A percentile compares a stretch with the other conserved stretches of the same genome.
phyloP scores from a whole-genome alignment of 2,797 vertebrate genomes.

The Macroramphosus scolopax region DNA sequence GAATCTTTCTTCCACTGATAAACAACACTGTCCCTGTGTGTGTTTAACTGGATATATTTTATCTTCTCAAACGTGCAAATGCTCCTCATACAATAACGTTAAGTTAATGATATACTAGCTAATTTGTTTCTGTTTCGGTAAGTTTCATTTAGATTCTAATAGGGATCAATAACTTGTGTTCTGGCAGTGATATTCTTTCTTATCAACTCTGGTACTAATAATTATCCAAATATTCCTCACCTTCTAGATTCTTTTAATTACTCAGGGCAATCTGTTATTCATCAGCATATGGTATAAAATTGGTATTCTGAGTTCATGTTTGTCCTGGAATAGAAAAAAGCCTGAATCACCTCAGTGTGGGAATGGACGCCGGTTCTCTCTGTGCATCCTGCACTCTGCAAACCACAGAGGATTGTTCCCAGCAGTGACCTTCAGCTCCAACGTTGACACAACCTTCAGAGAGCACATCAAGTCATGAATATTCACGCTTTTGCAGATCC shows the following conservation, averaged over 20 bases:
- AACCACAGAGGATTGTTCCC: slow-evolving; percentile 11
- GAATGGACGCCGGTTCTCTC: background rate
- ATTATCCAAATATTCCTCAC: background rate
- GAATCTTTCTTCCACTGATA: too few relatives aligned
- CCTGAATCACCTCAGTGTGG: slow-evolving; percentile 12
- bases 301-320: slow-evolving; percentile 7
- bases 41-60: too few relatives aligned
- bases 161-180: background rate
- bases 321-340: background rate
- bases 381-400: background rate
- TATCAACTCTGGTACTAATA: background rate
- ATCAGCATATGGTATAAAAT: background rate
- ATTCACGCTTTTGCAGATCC: too few relatives aligned
- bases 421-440: slow-evolving; percentile 13
- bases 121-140: too few relatives aligned
- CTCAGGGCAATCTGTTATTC: background rate
- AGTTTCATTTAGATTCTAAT: background rate
- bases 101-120: too few relatives aligned
- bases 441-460: background rate
- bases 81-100: too few relatives aligned
- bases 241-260: slow-evolving; percentile 5
- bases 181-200: background rate
- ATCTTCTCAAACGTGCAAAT: too few relatives aligned
- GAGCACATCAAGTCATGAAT: slow-evolving; percentile 8
- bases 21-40: too few relatives aligned